phyloP scores from a whole-genome alignment of 2,797 vertebrate species.

The Enteromius trimaculatus region DNA sequence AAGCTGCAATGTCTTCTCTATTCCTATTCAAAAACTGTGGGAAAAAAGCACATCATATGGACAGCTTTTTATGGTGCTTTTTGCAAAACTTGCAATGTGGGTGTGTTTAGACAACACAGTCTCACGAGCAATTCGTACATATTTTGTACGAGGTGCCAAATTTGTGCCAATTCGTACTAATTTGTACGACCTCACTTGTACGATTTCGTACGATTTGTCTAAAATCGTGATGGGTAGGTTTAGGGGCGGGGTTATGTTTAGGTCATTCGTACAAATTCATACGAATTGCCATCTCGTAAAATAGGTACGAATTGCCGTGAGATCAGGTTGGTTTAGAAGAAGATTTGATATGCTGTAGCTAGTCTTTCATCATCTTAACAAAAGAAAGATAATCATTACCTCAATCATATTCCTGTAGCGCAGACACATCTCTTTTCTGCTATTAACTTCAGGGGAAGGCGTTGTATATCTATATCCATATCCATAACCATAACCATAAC shows the following conservation, averaged over 20 bases:
- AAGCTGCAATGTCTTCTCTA: background rate
- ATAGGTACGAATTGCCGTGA: too few relatives aligned
- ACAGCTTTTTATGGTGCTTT: background rate
- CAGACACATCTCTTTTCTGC: background rate
- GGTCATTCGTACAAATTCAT: too few relatives aligned
- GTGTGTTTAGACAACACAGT: too few relatives aligned
- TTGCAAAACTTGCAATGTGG: background rate
- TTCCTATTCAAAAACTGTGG: background rate
- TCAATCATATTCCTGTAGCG: background rate
- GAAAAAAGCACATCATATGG: background rate
- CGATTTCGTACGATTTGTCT: too few relatives aligned
- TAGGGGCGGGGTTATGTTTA: too few relatives aligned
- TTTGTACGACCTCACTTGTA: too few relatives aligned
- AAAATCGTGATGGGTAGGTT: too few relatives aligned
- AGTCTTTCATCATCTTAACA: background rate
- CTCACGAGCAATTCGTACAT: too few relatives aligned
- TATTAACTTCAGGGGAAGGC: background rate
- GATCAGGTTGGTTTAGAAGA: too few relatives aligned
- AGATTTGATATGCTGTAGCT: background rate
- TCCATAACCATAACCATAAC: fast-evolving
- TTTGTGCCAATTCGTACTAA: too few relatives aligned
- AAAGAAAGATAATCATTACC: slow-evolving; percentile 8
- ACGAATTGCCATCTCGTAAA: too few relatives aligned
- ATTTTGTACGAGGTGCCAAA: too few relatives aligned
- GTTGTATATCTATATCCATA: fast-evolving